These are phyloP conservation scores for Catalaphyllia jardinei DNA, from an alignment of 64 coral and sea anemone species.

Conservation along the genomic window DNA sequence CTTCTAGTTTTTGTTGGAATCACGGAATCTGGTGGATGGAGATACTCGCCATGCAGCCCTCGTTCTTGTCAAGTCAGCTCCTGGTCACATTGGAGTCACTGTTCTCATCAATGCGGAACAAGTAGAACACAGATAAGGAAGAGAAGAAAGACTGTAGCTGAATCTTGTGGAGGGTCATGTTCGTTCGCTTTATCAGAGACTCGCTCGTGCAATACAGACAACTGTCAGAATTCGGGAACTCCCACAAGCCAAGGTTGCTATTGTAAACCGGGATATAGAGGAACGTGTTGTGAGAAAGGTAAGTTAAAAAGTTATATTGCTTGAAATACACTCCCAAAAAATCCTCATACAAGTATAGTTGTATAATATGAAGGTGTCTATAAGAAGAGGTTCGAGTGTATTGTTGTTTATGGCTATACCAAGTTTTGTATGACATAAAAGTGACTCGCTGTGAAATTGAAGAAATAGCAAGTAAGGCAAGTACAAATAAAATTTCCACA, in stretches of 20 bases:
- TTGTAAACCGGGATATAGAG: neutral
- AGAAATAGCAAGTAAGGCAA: too few relatives aligned
- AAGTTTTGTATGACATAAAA: too few relatives aligned
- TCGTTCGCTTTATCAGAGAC: neutral
- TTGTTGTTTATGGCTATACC: too few relatives aligned
- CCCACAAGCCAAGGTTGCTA: neutral
- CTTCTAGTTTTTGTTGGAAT: too few relatives aligned
- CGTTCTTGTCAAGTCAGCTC: neutral
- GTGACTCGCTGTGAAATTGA: neutral
- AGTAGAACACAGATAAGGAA: neutral
- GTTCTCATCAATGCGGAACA: neutral
- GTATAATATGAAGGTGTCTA: too few relatives aligned
- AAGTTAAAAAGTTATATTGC: neutral
- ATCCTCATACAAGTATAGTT: too few relatives aligned
- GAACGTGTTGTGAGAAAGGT: neutral
- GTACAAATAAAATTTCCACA: too few relatives aligned
- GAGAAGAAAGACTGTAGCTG: neutral
- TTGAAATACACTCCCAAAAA: too few relatives aligned
- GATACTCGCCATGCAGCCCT: neutral
- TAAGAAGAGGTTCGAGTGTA: too few relatives aligned
- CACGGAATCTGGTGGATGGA: neutral
- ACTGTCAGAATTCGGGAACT: neutral
- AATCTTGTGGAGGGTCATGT: constrained; percentile 15
- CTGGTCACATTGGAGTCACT: constrained; percentile 9
- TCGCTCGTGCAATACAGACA: neutral